phyloP scores from a whole-genome alignment of 1,140 invertebrate species.

The Pristionchus pacificus region DNA sequence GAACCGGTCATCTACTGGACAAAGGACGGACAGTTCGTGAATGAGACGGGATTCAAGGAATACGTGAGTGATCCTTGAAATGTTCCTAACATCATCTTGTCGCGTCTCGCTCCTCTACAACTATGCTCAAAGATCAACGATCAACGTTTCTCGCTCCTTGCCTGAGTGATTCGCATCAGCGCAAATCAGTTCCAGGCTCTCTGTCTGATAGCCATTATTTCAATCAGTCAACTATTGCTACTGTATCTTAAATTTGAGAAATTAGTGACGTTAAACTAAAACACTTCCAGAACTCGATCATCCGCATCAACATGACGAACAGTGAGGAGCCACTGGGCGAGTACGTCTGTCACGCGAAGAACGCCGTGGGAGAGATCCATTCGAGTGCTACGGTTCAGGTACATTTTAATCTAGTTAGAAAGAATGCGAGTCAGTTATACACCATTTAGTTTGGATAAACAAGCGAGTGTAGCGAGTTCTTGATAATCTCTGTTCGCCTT shows the following conservation, averaged over 20 bases:
- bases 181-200: no score
- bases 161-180: no score
- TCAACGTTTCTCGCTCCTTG: no score
- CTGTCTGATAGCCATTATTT: no score
- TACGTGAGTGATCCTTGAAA: no score
- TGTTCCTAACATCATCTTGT: no score
- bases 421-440: not conserved
- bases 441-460: not conserved
- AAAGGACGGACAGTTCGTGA: slow-evolving; percentile 32
- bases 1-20: slow-evolving; percentile 38
- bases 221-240: no score
- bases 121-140: no score
- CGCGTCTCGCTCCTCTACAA: no score
- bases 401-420: slow-evolving; percentile 11
- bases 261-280: no score
- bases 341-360: slow-evolving; percentile 41
- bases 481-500: slow-evolving; percentile 3
- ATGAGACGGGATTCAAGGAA: not conserved
- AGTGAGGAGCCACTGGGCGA: slow-evolving; percentile 24
- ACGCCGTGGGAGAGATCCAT: slow-evolving; percentile 21
- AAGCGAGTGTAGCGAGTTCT: slow-evolving; percentile 18
- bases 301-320: slow-evolving; percentile 25
- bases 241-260: no score
- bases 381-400: slow-evolving; percentile 11
- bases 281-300: slow-evolving; percentile 9